Percentiles rank a stretch among this genome's conserved stretches.
Evolutionary conservation across 1,140 invertebrate species (phyloP).

Genomic region (Diabrotica undecimpunctata): DNA sequence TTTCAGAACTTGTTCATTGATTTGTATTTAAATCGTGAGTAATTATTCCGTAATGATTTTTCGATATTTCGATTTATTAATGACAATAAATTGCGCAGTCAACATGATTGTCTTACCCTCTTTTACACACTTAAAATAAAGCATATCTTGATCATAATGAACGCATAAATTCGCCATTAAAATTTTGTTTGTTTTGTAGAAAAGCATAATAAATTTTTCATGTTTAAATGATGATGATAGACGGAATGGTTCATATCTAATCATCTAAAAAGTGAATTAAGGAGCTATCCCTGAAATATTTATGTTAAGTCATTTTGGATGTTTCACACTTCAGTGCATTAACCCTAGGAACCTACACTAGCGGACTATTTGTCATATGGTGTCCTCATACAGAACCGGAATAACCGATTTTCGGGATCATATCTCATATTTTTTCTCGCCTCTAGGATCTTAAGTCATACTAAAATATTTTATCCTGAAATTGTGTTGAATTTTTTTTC

Average conservation of each 20-base stretch:
- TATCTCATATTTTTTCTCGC: too few relatives aligned
- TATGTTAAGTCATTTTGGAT: constrained; percentile 19
- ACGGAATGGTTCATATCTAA: constrained; percentile 26
- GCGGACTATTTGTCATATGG: not conserved
- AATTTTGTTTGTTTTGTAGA: constrained; percentile 24
- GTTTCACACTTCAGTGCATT: constrained; percentile 28
- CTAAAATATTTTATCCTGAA: too few relatives aligned
- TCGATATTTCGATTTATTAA: too few relatives aligned
- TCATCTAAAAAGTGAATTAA: constrained; percentile 22
- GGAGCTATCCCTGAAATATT: constrained; percentile 23
- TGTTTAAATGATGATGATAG: constrained; percentile 20
- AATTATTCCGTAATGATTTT: too few relatives aligned
- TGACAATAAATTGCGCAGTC: too few relatives aligned
- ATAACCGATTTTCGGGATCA: too few relatives aligned
- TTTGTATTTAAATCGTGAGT: too few relatives aligned
- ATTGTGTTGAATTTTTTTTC: too few relatives aligned
- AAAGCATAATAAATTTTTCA: constrained; percentile 21
- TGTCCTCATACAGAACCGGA: not conserved
- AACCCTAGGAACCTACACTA: constrained; percentile 6
- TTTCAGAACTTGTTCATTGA: too few relatives aligned
- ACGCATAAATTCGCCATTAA: constrained; percentile 15
- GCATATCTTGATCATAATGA: constrained; percentile 5
- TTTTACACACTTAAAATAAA: not conserved
- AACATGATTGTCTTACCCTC: too few relatives aligned
- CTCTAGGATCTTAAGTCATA: too few relatives aligned